phyloP scores from a whole-genome alignment of 2,797 vertebrate species.

The Clarias pachynema region DNA sequence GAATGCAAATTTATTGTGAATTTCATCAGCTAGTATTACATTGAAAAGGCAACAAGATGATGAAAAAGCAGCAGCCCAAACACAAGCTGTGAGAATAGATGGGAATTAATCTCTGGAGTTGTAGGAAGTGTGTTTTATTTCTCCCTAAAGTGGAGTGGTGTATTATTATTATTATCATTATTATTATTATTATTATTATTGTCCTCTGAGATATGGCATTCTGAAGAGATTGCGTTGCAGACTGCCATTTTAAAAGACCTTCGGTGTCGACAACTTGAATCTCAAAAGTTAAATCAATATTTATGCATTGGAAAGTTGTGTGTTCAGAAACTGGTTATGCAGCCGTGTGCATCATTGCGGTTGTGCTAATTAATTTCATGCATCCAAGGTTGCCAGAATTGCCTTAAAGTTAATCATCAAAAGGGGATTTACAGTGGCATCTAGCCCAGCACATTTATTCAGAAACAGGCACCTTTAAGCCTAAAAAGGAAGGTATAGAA shows the following conservation, averaged over 20 bases:
- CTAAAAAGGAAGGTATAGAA: background rate
- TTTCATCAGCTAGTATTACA: background rate
- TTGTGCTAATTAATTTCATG: background rate
- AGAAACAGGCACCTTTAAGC: background rate
- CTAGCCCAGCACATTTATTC: no score
- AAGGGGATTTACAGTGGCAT: background rate
- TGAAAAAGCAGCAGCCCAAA: background rate
- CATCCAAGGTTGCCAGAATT: background rate
- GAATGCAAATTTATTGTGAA: background rate
- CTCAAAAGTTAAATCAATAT: background rate
- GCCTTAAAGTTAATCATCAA: background rate
- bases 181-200: background rate
- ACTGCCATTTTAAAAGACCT: constrained; percentile 9
- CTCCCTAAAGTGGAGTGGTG: background rate
- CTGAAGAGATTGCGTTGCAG: constrained; percentile 1
- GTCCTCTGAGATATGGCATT: background rate
- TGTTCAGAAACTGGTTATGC: background rate
- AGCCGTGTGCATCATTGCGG: background rate
- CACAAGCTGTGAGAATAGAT: background rate
- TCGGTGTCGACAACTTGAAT: background rate
- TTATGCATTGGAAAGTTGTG: background rate
- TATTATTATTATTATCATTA: background rate
- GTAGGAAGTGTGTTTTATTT: background rate
- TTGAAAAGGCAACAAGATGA: background rate
- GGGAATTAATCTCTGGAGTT: background rate